phyloP scores from a whole-genome alignment of 2,113 vertebrate genomes.

The Pseudois nayaur region DNA sequence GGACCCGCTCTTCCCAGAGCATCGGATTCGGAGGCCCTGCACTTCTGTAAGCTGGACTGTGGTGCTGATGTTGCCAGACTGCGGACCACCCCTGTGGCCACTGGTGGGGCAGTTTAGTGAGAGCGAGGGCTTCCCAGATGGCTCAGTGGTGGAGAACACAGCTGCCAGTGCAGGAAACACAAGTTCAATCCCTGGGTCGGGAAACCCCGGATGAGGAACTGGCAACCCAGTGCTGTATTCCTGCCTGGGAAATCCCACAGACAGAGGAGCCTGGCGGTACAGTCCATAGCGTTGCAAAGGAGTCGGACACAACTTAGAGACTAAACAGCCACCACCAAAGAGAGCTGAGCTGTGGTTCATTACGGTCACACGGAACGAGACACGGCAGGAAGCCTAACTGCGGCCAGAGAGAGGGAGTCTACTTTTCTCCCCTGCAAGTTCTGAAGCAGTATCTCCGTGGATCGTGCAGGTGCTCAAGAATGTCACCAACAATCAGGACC shows the following conservation, averaged over 20 bases:
- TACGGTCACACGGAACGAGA: not conserved
- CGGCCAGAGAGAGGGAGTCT: not conserved
- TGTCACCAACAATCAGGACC: not conserved
- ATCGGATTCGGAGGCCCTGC: not conserved
- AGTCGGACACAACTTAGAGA: accelerated
- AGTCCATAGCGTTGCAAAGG: not conserved
- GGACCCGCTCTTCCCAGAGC: accelerated
- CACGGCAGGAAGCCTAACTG: not conserved
- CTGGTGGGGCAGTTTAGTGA: accelerated
- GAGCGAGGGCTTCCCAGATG: not conserved
- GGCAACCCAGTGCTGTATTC: not conserved
- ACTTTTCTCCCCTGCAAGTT: not conserved
- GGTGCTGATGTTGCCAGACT: not conserved
- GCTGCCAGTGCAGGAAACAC: not conserved
- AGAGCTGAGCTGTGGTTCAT: not conserved
- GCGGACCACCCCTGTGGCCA: too few species aligned
- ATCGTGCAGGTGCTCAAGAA: not conserved
- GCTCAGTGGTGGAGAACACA: not conserved
- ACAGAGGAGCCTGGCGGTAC: not conserved
- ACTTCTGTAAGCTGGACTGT: not conserved
- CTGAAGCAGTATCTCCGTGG: not conserved
- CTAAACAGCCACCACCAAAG: not conserved
- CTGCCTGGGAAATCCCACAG: not conserved
- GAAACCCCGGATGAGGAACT: accelerated
- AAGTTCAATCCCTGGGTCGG: accelerated